Evolutionary conservation across 2,113 vertebrate genomes (phyloP), one percentile per base, ranked within the genome.

Genomic region (Pseudorasbora parva): DNA sequence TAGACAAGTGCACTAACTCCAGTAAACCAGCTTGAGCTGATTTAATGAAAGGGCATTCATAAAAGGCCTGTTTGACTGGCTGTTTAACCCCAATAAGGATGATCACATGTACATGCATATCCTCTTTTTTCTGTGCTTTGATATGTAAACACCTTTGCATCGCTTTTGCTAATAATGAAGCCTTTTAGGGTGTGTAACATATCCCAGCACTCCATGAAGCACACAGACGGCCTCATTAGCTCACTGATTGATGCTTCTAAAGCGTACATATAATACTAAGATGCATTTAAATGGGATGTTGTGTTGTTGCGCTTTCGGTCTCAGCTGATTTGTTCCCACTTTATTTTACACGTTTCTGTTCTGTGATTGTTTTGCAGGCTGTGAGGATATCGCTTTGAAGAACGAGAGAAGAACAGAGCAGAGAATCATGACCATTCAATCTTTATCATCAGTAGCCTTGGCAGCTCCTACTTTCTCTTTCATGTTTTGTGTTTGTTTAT

Each of bases 361-460:
- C 91, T 85, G 87, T 89, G 86, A 90, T 85, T 90, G 84, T 91
- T 92, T 91, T 86, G 86, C 90, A 78, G 89, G 86, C 89, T 83
- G 79, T 87, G 91, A 92, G 91, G 91, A 91, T 92, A 90, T 90
- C 74, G 81, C 93, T 92, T 93, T 93, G 91, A 93, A 92, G 78
- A 91, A 87, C 2, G 1, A 47, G 21, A 83, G 83, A 87, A 84
- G 82, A 90, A 91, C 85, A 91, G 89, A 76, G 74, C 71, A 60
- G 86, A 73, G 69, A 90, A 90, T 91, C 89, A 74, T 83, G 86
- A 54, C 88, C 72, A 87, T 87, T 92, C 89, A 88, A 84, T 90
- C 86, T 91, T 91, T 91, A 90, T 85, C 86, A 89, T 93, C 86
- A 88, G 86, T 91, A 88, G 86, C 88, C 89, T 88, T 89, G 47